Conservation (phyloP, 2,113 vertebrate genomes). For the Clarias macrocephalus region DNA sequence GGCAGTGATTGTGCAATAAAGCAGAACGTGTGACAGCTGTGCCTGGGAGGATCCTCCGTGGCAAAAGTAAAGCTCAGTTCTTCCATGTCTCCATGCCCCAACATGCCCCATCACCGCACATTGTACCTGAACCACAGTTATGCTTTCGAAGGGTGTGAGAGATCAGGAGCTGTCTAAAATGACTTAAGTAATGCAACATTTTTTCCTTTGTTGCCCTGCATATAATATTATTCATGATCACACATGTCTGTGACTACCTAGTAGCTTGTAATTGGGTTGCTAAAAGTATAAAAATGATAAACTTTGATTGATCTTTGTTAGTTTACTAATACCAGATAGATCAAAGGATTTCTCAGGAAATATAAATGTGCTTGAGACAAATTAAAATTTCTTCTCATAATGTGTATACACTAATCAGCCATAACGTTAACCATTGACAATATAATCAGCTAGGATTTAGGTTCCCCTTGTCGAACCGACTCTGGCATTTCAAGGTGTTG, state of each 20-base stretch:
- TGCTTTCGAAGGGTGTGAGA: conserved; percentile 47
- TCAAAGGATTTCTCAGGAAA: neutral
- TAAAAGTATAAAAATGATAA: neutral
- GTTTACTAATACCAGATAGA: neutral
- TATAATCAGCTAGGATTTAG: too few relatives aligned
- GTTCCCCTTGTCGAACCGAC: too few relatives aligned
- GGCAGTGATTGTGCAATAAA: conserved; percentile 30
- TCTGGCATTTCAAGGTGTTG: too few relatives aligned
- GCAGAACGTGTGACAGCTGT: conserved; percentile 56
- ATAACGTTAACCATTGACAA: too few relatives aligned
- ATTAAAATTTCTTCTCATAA: neutral
- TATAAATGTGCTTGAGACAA: neutral
- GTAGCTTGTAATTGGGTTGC: neutral
- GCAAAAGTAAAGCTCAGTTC: conserved; percentile 17
- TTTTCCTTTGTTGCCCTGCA: conserved; percentile 28
- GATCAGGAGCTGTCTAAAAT: conserved; percentile 42
- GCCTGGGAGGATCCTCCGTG: conserved; percentile 44
- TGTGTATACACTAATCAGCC: neutral
- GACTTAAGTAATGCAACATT: conserved; percentile 47
- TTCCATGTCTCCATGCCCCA: conserved; percentile 56
- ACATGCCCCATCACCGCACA: conserved; percentile 64
- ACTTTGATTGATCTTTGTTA: conserved; percentile 22
- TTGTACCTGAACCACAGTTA: conserved; percentile 56
- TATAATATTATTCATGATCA: conserved; percentile 45
- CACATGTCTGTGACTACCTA: conserved; percentile 45